Conservation (phyloP, 2,888 invertebrate species). For the Diarsia mendica region DNA sequence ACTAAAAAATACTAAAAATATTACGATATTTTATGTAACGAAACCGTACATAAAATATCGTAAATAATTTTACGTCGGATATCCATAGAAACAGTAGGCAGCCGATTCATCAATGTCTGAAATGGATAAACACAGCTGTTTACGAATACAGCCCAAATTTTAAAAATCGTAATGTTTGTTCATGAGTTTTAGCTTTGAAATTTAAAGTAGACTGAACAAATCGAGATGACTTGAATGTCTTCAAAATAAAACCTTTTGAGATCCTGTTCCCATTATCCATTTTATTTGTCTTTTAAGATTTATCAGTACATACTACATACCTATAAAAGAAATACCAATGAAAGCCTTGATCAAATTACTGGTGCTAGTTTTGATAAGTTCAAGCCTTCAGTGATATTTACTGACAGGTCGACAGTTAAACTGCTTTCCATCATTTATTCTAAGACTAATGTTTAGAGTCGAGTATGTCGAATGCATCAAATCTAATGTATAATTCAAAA, state of each 20-base stretch:
- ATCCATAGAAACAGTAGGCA: conserved; percentile 11
- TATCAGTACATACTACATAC: background rate
- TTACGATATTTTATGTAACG: background rate
- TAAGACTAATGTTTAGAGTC: conserved; percentile 11
- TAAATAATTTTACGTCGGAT: conserved; percentile 3
- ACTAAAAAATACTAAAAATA: conserved; percentile 24
- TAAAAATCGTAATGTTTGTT: background rate
- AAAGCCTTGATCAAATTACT: background rate
- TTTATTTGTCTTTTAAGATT: conserved; percentile 1
- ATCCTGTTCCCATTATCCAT: background rate
- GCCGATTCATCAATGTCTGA: background rate
- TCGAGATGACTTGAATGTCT: background rate
- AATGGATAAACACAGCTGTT: conserved; percentile 34
- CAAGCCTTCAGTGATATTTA: conserved; percentile 4
- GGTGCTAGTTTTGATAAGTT: background rate
- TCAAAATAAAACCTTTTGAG: background rate
- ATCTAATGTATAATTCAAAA: background rate
- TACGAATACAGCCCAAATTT: background rate
- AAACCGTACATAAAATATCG: conserved; percentile 12
- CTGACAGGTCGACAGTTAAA: background rate
- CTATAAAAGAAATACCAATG: background rate
- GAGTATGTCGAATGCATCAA: background rate
- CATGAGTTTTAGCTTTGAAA: background rate
- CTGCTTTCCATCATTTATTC: background rate
- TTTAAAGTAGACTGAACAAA: background rate